phyloP scores from a whole-genome alignment of 1,140 invertebrate genomes.

The Drosophila ficusphila region DNA sequence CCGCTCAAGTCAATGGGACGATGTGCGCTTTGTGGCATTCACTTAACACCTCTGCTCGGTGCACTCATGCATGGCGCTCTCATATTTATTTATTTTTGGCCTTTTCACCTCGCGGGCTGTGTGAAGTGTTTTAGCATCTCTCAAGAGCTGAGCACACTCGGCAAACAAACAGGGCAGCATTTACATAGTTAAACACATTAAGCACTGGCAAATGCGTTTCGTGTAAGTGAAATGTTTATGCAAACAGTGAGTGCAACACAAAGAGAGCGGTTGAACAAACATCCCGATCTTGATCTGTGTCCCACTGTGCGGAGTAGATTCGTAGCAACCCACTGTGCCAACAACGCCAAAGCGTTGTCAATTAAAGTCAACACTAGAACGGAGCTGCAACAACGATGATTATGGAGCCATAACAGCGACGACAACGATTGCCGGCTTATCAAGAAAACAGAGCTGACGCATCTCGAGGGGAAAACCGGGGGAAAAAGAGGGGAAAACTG shows the following conservation, averaged over 20 bases:
- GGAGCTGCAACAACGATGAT: slow-evolving; percentile 42
- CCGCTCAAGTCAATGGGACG: slow-evolving; percentile 29
- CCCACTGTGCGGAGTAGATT: slow-evolving; percentile 25
- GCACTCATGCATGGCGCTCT: slow-evolving; percentile 67
- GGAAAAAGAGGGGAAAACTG: not conserved
- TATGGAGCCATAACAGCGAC: slow-evolving; percentile 40
- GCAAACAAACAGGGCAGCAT: slow-evolving; percentile 62
- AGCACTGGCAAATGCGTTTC: slow-evolving; percentile 55
- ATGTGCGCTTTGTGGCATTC: slow-evolving; percentile 14
- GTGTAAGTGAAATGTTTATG: slow-evolving; percentile 72
- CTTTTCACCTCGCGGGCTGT: slow-evolving; percentile 58
- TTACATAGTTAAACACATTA: slow-evolving; percentile 80
- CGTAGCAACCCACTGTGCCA: slow-evolving; percentile 44
- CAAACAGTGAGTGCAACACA: slow-evolving; percentile 56
- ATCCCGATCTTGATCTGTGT: not conserved
- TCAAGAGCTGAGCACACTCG: slow-evolving; percentile 60
- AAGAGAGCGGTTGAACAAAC: slow-evolving; percentile 36
- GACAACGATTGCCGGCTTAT: slow-evolving; percentile 52
- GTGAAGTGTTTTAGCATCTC: slow-evolving; percentile 74
- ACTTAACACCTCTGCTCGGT: slow-evolving; percentile 57
- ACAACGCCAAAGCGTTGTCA: slow-evolving; percentile 63
- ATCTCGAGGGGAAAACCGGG: slow-evolving; percentile 15
- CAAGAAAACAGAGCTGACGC: slow-evolving; percentile 29
- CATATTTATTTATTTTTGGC: slow-evolving; percentile 80
- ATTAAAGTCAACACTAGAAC: slow-evolving; percentile 71